Percentiles rank a stretch among this genome's conserved stretches.
These are phyloP conservation scores for Drosophila multiciliata DNA, from an alignment of 2,888 invertebrate genomes.

Conservation along the genomic window DNA sequence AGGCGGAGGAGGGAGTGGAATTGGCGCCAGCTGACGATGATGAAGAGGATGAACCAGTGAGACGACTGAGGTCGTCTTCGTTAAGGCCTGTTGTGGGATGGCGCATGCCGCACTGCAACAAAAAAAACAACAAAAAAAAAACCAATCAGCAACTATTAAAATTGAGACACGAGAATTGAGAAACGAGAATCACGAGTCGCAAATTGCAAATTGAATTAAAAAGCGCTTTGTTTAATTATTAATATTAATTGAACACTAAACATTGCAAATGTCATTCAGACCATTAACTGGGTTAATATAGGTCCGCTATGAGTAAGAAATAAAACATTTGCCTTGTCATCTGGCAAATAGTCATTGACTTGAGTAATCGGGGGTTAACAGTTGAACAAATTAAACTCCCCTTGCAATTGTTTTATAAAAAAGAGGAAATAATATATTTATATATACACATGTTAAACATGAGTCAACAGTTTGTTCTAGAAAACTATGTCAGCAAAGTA, in stretches of 20 bases:
- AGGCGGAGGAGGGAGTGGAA: slow-evolving; percentile 50
- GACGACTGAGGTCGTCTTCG: slow-evolving; percentile 86
- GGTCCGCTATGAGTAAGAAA: slow-evolving; percentile 51
- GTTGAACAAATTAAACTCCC: background rate
- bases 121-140: background rate
- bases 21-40: slow-evolving; percentile 70
- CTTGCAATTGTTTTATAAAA: background rate
- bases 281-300: slow-evolving; percentile 51
- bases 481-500: background rate
- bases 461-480: slow-evolving; percentile 21
- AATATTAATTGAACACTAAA: slow-evolving; percentile 26
- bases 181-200: slow-evolving; percentile 37
- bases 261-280: slow-evolving; percentile 39
- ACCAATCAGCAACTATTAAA: background rate
- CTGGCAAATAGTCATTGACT: background rate
- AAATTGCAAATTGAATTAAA: background rate
- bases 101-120: slow-evolving; percentile 85
- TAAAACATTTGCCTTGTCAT: slow-evolving; percentile 15
- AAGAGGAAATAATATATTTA: background rate
- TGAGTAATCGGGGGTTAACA: background rate
- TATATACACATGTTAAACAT: slow-evolving; percentile 1
- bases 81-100: slow-evolving; percentile 85
- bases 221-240: slow-evolving; percentile 1
- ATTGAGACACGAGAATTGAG: slow-evolving; percentile 9
- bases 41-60: slow-evolving; percentile 85